Percentiles rank a stretch among this genome's conserved stretches.
These are phyloP conservation scores for Microdon myrmicae DNA, from an alignment of 2,888 invertebrate genomes.

Conservation along the genomic window DNA sequence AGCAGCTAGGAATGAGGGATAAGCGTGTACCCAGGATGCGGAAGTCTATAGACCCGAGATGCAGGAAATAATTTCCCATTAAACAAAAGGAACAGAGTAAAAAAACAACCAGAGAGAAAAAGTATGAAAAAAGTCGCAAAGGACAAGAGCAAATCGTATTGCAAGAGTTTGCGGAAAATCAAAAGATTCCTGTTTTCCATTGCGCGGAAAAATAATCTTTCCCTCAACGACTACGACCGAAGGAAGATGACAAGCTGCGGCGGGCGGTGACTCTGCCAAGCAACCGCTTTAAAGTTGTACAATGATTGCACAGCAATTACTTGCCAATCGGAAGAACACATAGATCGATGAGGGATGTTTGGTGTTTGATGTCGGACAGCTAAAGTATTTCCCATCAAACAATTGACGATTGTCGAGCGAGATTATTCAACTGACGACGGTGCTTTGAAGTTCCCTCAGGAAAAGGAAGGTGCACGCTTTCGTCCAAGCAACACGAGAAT, in stretches of 20 bases:
- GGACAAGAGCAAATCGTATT: constrained; percentile 17
- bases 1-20: constrained; percentile 23
- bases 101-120: too few relatives aligned
- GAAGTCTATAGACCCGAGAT: constrained; percentile 41
- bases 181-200: constrained; percentile 21
- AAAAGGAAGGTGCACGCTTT: background rate
- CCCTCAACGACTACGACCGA: too few relatives aligned
- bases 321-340: constrained; percentile 42
- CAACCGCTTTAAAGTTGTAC: constrained; percentile 35
- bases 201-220: background rate
- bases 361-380: constrained; percentile 22
- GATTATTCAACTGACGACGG: constrained; percentile 17
- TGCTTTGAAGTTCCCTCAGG: constrained; percentile 25
- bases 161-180: constrained; percentile 47
- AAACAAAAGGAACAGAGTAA: constrained; percentile 24
- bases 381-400: constrained; percentile 4
- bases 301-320: constrained; percentile 53
- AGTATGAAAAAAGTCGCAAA: constrained; percentile 3
- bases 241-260: background rate
- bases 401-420: constrained; percentile 15
- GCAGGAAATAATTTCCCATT: constrained; percentile 51
- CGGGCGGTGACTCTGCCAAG: background rate
- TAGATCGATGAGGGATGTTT: constrained; percentile 40
- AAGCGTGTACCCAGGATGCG: constrained; percentile 32
- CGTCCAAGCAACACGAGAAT: constrained; percentile 17